Evolutionary conservation across 2,888 invertebrate species (phyloP).

Genomic region (Lamellibrachia columna): DNA sequence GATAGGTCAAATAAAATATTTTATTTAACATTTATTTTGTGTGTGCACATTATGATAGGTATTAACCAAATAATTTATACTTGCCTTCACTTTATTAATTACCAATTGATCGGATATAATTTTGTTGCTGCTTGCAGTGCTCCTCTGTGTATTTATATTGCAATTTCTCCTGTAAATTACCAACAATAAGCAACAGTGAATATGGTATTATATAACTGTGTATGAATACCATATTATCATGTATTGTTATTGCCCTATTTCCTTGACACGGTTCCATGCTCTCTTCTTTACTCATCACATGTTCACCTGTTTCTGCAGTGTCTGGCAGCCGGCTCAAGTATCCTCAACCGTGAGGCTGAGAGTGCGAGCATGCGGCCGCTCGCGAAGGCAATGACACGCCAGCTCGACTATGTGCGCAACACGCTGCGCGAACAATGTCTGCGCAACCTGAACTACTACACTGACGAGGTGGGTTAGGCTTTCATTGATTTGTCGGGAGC

Average conservation of each 20-base stretch:
- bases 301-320: slow-evolving; percentile 74
- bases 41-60: background rate
- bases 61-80: background rate
- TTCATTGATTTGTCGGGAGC: background rate
- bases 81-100: too few relatives aligned
- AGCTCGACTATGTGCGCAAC: slow-evolving; percentile 90
- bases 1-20: background rate
- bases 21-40: background rate
- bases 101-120: too few relatives aligned
- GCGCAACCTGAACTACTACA: slow-evolving; percentile 65
- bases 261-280: background rate
- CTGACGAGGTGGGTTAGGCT: slow-evolving; percentile 63
- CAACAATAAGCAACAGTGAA: background rate
- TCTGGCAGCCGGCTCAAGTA: slow-evolving; percentile 96
- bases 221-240: background rate
- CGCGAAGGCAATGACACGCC: slow-evolving; percentile 95
- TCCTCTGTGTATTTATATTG: background rate
- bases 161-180: background rate
- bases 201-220: background rate
- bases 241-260: background rate
- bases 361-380: slow-evolving; percentile 95
- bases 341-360: slow-evolving; percentile 95
- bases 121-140: background rate
- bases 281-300: background rate
- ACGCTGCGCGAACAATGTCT: slow-evolving; percentile 76